Base-by-base conservation (phyloP, 2,113 vertebrate genomes). In the Capreolus pygargus region DNA sequence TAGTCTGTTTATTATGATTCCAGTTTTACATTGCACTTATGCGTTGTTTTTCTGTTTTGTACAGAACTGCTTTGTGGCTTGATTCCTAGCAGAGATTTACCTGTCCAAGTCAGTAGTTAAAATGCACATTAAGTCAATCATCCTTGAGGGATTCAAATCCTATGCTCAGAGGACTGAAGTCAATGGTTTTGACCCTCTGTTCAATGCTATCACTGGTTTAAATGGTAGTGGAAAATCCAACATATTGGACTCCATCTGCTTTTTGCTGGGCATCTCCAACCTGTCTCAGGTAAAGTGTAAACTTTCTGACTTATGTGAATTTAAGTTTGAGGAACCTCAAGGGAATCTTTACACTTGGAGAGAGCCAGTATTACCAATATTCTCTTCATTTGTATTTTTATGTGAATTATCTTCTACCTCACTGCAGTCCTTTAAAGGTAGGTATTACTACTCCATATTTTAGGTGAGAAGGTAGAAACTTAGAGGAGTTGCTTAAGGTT, bases 191-290 rank as follows among this genome's bases (percentile, higher is more conserved):
- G 99, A 99, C 64, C 99, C 99, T 0, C 98, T 99, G 1, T 99
- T 99, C 97, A 99, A 99, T 98, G 99, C 99, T 30, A 99, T 99
- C 97, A 99, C 99, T 3, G 99, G 99, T 33, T 98, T 99, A 79
- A 99, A 99, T 97, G 99, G 99, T 96, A 99, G 99, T 92, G 99
- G 99, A 15, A 99, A 99, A 93, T 99, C 99, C 67, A 99, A 99
- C 86, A 99, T 99, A 90, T 91, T 99, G 97, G 99, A 99, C 93
- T 99, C 99, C 0, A 99, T 99, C 97, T 99, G 99, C 97, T 99
- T 99, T 90, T 98, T 99, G 43, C 93, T 99, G 96, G 99, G 99
- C 19, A 99, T 99, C 82, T 97, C 85, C 61, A 99, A 99, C 90
- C 97, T 99, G 47, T 98, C 99, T 47, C 99, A 99, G 98, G 99